Evolutionary conservation across 2,797 vertebrate genomes (phyloP), one percentile per base, ranked within the genome.

Genomic region (Brachyrhaphis roseni): DNA sequence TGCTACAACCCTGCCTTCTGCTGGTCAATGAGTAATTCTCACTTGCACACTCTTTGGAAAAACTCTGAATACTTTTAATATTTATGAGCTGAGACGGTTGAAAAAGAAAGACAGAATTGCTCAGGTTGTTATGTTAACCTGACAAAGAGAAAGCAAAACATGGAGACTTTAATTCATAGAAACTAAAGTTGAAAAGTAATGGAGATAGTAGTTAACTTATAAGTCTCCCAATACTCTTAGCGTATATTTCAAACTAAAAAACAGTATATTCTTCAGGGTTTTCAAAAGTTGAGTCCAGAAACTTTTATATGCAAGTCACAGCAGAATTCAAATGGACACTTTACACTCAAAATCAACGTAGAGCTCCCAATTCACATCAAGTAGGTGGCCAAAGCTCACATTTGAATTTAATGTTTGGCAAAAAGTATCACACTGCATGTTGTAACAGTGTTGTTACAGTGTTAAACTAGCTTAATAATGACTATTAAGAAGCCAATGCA

Each of bases 1-100:
- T 36, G 18, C 18, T 68, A 68, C 39, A 68, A 68, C 64, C 64
- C 20, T 92, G 88, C 39, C 64, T 68, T 68, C 64, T 47, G 86
- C 77, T 74, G 64, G 83, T 59, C 47, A 83, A 66, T 66, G 64
- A 34, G 18, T 39, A 39, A 41, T 23, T 68, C 39, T 68, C 36
- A 45, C 66, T 15, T 43, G 41, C 39, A 45, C 12, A 45, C 41
- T 28, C 43, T 36, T 39, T 23, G 8, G 62, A 16, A 66, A 36
- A 26, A 66, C 34, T 68, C 3, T 45, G 6, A 71, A 28, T 70
- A 39, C 10, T 68, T 36, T 13, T 41, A 71, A n/a, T 43, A 71
- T 71, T 71, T 71, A 45, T 71, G 31, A 45, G 5, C 41, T 3
- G 6, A 45, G 12, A 15, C 43, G 1, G 26, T 45, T 71, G 7